phyloP scores from a whole-genome alignment of 2,113 vertebrate genomes.

The Datnioides undecimradiatus region DNA sequence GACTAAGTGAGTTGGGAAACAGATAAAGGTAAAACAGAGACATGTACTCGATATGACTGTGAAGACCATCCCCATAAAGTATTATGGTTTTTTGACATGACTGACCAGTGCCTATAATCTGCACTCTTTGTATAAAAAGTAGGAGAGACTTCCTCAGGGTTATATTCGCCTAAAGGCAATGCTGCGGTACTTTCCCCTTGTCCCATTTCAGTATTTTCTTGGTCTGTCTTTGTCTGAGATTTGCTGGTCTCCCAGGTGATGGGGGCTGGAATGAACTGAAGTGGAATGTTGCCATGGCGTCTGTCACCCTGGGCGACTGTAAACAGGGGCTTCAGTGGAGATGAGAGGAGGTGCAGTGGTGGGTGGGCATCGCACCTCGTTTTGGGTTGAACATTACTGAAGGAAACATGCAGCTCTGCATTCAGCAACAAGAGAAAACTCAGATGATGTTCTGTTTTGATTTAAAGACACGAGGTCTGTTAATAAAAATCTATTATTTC shows the following conservation, averaged over 20 bases:
- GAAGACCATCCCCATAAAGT: not conserved
- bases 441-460: not conserved
- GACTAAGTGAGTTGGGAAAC: not conserved
- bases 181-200: slow-evolving; percentile 15
- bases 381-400: slow-evolving; percentile 43
- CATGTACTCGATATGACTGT: not conserved
- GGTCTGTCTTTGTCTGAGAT: slow-evolving; percentile 71
- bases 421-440: not conserved
- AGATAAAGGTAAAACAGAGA: not conserved
- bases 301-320: slow-evolving; percentile 84
- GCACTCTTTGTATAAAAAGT: not conserved
- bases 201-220: slow-evolving; percentile 39
- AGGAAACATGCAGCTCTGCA: not conserved
- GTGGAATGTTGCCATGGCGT: slow-evolving; percentile 79
- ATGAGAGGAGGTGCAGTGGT: slow-evolving; percentile 41
- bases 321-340: slow-evolving; percentile 80
- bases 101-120: not conserved
- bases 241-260: slow-evolving; percentile 83
- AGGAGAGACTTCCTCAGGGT: not conserved
- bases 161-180: not conserved
- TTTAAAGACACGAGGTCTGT: not conserved
- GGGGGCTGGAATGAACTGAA: slow-evolving; percentile 78
- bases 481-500: not conserved
- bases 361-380: slow-evolving; percentile 32
- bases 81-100: not conserved